A percentile compares a stretch with the other conserved stretches of the same genome.
Evolutionary conservation across 2,797 vertebrate species (phyloP).

Genomic region (Girardinus metallicus): DNA sequence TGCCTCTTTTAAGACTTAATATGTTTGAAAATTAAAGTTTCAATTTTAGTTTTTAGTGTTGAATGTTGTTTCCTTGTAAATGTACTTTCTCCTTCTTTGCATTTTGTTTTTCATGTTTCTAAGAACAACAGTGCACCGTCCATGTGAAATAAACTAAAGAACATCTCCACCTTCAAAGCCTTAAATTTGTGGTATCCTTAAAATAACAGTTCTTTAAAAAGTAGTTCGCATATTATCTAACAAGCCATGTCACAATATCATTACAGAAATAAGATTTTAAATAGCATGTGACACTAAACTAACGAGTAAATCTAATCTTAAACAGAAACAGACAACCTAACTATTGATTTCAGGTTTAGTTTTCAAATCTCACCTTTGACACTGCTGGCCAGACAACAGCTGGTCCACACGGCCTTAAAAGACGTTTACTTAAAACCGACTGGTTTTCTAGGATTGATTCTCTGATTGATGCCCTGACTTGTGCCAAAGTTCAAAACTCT

Average conservation of each 20-base stretch:
- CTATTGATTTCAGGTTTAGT: slow-evolving; percentile 27
- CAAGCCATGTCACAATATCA: background rate
- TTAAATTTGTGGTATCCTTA: background rate
- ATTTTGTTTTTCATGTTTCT: background rate
- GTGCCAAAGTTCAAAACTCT: slow-evolving; percentile 57
- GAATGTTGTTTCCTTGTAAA: background rate
- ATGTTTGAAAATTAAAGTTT: background rate
- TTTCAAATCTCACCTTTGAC: slow-evolving; percentile 51
- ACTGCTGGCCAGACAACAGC: slow-evolving; percentile 46
- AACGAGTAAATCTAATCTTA: slow-evolving; percentile 13
- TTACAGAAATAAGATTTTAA: background rate
- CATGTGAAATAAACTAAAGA: background rate
- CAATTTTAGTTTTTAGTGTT: background rate
- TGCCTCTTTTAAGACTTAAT: background rate
- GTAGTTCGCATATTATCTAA: background rate
- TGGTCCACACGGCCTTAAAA: slow-evolving; percentile 33
- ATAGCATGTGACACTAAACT: background rate
- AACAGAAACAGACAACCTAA: background rate
- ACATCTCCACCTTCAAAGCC: background rate
- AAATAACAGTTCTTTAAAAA: background rate
- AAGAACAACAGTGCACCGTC: background rate
- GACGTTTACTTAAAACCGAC: slow-evolving; percentile 11
- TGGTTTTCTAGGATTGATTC: slow-evolving; percentile 42
- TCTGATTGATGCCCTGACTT: slow-evolving; percentile 61
- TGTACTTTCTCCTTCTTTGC: background rate